These are phyloP conservation scores for Gryllus longicercus DNA, from an alignment of 2,888 invertebrate genomes.

Conservation along the genomic window DNA sequence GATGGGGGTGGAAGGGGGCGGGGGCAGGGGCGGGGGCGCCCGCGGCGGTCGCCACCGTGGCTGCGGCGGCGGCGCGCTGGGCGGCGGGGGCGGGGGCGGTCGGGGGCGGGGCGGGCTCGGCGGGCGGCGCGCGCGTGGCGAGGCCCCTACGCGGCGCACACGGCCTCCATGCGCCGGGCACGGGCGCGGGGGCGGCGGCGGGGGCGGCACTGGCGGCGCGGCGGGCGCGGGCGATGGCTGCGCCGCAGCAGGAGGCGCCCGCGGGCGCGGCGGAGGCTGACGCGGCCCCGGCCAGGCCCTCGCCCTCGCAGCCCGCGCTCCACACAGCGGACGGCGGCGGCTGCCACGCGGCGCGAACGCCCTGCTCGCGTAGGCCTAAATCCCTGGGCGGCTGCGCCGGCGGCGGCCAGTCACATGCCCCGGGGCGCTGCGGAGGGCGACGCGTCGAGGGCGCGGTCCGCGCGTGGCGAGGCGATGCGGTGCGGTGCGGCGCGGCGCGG, in stretches of 20 bases:
- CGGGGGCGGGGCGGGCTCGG: slow-evolving; percentile 30
- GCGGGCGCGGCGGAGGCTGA: neutral
- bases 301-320: neutral
- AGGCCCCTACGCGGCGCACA: neutral
- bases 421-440: no score
- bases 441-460: no score
- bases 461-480: no score
- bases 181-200: neutral
- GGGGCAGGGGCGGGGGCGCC: slow-evolving; percentile 29
- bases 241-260: neutral
- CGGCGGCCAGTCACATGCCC: no score
- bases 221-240: neutral
- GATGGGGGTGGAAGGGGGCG: slow-evolving; percentile 27
- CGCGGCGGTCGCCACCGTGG: slow-evolving; percentile 34
- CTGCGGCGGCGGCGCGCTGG: slow-evolving; percentile 32
- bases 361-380: no score
- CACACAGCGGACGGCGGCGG: neutral
- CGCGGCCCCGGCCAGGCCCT: neutral
- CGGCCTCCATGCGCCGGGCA: neutral
- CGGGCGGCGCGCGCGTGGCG: slow-evolving; percentile 22
- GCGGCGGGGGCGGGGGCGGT: slow-evolving; percentile 25
- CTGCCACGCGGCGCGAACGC: slow-evolving; percentile 39
- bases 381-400: no score
- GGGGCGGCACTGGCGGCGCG: neutral
- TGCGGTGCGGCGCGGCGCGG: no score